Percentiles rank a stretch among this genome's conserved stretches.
Conservation (phyloP, 2,888 invertebrate genomes). For the Tinea semifulvella region DNA sequence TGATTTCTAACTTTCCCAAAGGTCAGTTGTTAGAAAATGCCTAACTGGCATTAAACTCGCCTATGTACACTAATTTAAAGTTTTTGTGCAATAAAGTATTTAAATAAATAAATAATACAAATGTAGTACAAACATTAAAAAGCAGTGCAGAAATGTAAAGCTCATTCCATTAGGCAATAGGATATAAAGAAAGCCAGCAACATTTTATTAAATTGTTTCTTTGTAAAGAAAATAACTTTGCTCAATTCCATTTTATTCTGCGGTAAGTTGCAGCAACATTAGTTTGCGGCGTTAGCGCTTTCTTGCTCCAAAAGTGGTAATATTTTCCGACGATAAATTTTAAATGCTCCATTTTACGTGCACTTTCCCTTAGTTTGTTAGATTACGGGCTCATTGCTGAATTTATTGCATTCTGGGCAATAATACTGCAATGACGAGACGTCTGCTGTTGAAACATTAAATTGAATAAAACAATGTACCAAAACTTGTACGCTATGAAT, state of each 20-base stretch:
- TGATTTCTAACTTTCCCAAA: no score
- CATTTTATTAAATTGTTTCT: conserved; percentile 14
- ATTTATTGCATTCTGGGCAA: conserved; percentile 40
- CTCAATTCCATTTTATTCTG: conserved; percentile 38
- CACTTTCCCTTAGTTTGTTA: conserved; percentile 48
- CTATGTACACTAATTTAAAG: no score
- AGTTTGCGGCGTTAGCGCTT: conserved; percentile 42
- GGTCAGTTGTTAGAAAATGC: no score
- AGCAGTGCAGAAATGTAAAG: conserved; percentile 9
- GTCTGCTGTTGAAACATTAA: conserved; percentile 18
- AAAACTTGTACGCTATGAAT: neutral
- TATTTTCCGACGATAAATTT: conserved; percentile 57
- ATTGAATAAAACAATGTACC: neutral
- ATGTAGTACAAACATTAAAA: conserved; percentile 1
- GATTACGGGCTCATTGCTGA: conserved; percentile 36
- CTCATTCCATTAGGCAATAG: conserved; percentile 11
- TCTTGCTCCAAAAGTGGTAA: conserved; percentile 43
- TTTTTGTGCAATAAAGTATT: no score
- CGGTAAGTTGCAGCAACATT: conserved; percentile 41
- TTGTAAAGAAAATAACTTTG: conserved; percentile 14
- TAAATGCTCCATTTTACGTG: conserved; percentile 48
- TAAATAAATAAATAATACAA: no score
- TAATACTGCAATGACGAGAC: conserved; percentile 32
- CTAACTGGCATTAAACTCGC: no score
- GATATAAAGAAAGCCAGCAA: conserved; percentile 10